A percentile compares a stretch with the other conserved stretches of the same genome.
Evolutionary conservation across 2,888 invertebrate species (phyloP).

Genomic region (Luperina testacea): DNA sequence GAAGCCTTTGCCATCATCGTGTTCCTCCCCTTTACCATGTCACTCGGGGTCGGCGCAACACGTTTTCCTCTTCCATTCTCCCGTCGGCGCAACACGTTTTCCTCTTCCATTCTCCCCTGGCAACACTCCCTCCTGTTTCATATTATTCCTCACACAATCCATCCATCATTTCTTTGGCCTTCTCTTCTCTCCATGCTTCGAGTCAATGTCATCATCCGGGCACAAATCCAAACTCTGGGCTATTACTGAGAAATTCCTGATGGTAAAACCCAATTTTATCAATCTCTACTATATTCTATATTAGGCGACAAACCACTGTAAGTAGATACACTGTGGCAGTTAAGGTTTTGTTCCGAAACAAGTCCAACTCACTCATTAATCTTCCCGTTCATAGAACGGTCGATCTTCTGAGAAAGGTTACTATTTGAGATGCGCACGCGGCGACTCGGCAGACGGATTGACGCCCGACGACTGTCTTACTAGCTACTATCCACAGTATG

Average conservation of each 20-base stretch:
- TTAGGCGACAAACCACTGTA: not conserved
- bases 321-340: not conserved
- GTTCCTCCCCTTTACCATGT: not conserved
- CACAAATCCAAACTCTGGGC: not conserved
- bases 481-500: slow-evolving; percentile 19
- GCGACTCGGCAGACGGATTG: slow-evolving; percentile 59
- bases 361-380: slow-evolving; percentile 47
- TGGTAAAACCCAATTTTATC: not conserved
- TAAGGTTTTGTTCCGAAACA: slow-evolving; percentile 19
- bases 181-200: not conserved
- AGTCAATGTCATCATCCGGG: not conserved
- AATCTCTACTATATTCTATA: not conserved
- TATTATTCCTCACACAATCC: too few species aligned
- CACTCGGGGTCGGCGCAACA: too few species aligned
- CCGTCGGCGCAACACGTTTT: too few species aligned
- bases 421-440: slow-evolving; percentile 55
- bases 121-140: too few species aligned
- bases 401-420: slow-evolving; percentile 43
- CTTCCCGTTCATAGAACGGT: slow-evolving; percentile 53
- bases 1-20: not conserved
- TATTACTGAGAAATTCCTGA: not conserved
- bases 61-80: too few species aligned
- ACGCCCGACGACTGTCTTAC: slow-evolving; percentile 53
- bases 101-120: too few species aligned
- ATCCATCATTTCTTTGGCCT: not conserved